Percentiles rank a stretch among this genome's conserved stretches.
Evolutionary conservation across 2,888 invertebrate genomes (phyloP).

Genomic region (Scaptomyza cyrtandrae): DNA sequence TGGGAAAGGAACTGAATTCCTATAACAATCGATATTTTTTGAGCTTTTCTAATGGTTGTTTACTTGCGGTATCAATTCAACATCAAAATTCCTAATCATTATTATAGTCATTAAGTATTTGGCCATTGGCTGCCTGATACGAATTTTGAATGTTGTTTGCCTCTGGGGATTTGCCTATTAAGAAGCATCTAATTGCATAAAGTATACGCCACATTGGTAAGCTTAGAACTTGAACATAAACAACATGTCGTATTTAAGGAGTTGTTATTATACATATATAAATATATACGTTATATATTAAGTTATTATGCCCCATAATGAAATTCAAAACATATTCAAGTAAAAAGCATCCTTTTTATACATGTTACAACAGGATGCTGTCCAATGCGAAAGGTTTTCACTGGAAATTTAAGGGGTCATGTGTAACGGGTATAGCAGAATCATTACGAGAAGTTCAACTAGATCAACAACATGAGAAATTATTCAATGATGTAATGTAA

Average conservation of each 20-base stretch:
- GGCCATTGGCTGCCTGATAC: slow-evolving; percentile 7
- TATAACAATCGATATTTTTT: too few species aligned
- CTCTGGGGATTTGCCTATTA: too few species aligned
- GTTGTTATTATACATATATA: too few species aligned
- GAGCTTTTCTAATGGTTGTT: not conserved
- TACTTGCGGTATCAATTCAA: too few species aligned
- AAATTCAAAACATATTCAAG: slow-evolving; percentile 24
- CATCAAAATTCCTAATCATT: too few species aligned
- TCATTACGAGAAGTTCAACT: too few species aligned
- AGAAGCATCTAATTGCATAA: slow-evolving; percentile 46
- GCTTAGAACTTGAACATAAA: not conserved
- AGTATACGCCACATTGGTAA: slow-evolving; percentile 21
- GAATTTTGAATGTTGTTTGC: slow-evolving; percentile 33
- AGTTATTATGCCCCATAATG: too few species aligned
- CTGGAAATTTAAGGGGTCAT: not conserved
- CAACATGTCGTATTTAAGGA: not conserved
- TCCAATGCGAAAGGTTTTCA: not conserved
- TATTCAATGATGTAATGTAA: too few species aligned
- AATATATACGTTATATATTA: too few species aligned
- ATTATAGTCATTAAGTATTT: slow-evolving; percentile 3
- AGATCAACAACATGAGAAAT: too few species aligned
- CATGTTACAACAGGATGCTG: not conserved
- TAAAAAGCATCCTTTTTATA: not conserved
- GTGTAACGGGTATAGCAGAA: too few species aligned
- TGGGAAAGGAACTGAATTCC: not conserved